Percentiles rank a stretch among this genome's conserved stretches.
phyloP scores from a whole-genome alignment of 1,140 invertebrate species.

The Acromyrmex echinatior region DNA sequence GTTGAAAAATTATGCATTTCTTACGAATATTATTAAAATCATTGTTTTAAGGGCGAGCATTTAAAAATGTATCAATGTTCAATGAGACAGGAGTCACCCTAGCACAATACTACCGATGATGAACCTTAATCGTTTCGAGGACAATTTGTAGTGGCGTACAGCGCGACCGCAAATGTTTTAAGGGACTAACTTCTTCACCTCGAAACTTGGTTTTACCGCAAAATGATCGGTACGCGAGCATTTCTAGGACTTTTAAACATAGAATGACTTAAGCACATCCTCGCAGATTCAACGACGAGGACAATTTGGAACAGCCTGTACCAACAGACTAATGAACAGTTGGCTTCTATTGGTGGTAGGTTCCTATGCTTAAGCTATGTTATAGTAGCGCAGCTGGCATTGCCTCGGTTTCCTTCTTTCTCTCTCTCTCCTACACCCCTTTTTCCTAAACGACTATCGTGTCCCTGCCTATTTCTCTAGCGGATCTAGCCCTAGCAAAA shows the following conservation, averaged over 20 bases:
- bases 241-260: slow-evolving; percentile 33
- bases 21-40: neutral
- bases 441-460: slow-evolving; percentile 75
- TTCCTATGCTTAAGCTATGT: slow-evolving; percentile 81
- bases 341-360: slow-evolving; percentile 83
- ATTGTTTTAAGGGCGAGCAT: neutral
- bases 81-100: neutral
- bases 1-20: neutral
- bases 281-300: slow-evolving; percentile 65
- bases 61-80: neutral
- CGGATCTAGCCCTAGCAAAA: slow-evolving; percentile 78
- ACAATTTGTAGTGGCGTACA: slow-evolving; percentile 30
- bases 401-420: slow-evolving; percentile 67
- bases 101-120: neutral
- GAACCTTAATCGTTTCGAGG: slow-evolving; percentile 14
- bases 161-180: slow-evolving; percentile 45
- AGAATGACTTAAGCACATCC: slow-evolving; percentile 42
- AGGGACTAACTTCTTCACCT: slow-evolving; percentile 38
- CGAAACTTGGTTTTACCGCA: slow-evolving; percentile 43
- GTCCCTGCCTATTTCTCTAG: slow-evolving; percentile 80
- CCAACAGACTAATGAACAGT: slow-evolving; percentile 85
- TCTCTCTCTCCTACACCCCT: slow-evolving; percentile 63
- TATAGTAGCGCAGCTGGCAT: slow-evolving; percentile 83
- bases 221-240: slow-evolving; percentile 15
- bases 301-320: slow-evolving; percentile 81